These are phyloP conservation scores for Urocynchramus pylzowi DNA, from an alignment of 2,113 vertebrate genomes.

Conservation along the genomic window DNA sequence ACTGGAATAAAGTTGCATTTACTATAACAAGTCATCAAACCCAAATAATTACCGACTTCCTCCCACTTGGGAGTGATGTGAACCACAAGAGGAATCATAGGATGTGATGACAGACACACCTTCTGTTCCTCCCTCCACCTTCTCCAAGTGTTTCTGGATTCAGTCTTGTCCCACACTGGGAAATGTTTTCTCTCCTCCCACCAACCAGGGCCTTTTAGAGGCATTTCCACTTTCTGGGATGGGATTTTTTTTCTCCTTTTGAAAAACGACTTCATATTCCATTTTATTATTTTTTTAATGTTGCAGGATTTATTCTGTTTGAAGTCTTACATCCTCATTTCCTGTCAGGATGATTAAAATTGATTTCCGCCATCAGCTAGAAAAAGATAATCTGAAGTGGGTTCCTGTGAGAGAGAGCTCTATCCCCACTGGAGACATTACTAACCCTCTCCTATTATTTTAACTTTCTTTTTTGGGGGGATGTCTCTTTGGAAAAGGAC, in stretches of 20 bases:
- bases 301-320: slow-evolving; percentile 56
- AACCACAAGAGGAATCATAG: neutral
- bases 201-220: neutral
- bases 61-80: neutral
- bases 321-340: slow-evolving; percentile 63
- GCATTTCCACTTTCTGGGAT: neutral
- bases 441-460: slow-evolving; percentile 14
- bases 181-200: neutral
- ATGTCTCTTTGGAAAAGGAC: neutral
- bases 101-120: neutral
- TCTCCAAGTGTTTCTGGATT: neutral
- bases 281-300: slow-evolving; percentile 3
- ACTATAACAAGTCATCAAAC: neutral
- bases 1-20: neutral
- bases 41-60: neutral
- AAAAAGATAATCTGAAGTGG: slow-evolving; percentile 49
- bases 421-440: slow-evolving; percentile 8
- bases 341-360: slow-evolving; percentile 55
- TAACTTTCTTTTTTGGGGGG: neutral
- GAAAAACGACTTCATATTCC: slow-evolving; percentile 17
- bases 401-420: neutral
- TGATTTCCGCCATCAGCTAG: slow-evolving; percentile 53
- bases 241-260: neutral
- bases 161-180: neutral
- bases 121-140: neutral